Conservation (phyloP, 1,140 invertebrate genomes). For the Hydropsyche tenuis region DNA sequence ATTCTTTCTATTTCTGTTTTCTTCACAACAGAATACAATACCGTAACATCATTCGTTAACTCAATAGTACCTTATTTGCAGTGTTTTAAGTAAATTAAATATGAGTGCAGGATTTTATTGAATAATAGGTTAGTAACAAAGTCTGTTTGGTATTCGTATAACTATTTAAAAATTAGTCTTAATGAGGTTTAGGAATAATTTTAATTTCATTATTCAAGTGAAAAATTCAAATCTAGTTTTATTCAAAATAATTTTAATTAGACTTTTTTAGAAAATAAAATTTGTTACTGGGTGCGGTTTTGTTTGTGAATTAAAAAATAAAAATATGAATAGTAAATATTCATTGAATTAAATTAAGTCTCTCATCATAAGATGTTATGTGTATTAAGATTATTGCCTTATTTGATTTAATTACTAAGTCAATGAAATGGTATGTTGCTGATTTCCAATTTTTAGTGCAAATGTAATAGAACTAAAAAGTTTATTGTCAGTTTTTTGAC, state of each 20-base stretch:
- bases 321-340: constrained; percentile 40
- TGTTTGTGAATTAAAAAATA: constrained; percentile 21
- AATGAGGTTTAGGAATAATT: too few relatives aligned
- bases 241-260: background rate
- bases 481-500: too few relatives aligned
- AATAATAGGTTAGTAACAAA: constrained; percentile 28
- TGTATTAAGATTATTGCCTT: constrained; percentile 42
- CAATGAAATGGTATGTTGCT: constrained; percentile 21
- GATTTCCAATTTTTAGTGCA: constrained; percentile 42
- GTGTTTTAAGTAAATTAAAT: constrained; percentile 20
- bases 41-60: too few relatives aligned
- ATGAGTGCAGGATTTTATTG: constrained; percentile 12
- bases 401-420: constrained; percentile 36
- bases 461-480: constrained; percentile 41
- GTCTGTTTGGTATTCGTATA: constrained; percentile 2
- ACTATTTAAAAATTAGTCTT: background rate
- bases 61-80: too few relatives aligned
- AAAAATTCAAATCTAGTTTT: background rate
- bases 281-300: constrained; percentile 3
- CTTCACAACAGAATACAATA: too few relatives aligned
- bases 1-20: too few relatives aligned
- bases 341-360: constrained; percentile 12
- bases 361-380: constrained; percentile 38
- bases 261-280: constrained; percentile 12
- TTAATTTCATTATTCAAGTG: constrained; percentile 3